phyloP scores from a whole-genome alignment of 2,797 vertebrate genomes.

The Pangasius krempfi region DNA sequence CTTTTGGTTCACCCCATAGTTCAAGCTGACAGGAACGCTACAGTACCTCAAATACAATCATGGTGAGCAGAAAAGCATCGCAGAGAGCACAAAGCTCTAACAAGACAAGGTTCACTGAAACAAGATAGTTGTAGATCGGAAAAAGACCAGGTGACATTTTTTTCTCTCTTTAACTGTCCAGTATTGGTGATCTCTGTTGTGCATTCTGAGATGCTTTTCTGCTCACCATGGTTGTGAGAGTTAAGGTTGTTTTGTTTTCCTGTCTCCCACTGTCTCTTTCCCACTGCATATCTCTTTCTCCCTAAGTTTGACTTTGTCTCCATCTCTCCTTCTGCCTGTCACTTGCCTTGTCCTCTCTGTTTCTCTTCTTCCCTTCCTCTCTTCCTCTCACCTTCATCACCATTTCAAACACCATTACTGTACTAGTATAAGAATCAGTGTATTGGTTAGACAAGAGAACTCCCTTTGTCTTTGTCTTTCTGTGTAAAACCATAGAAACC shows the following conservation, averaged over 20 bases:
- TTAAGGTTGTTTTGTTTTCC: background rate
- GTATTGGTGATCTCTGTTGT: no score
- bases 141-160: no score
- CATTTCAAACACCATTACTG: background rate
- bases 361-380: background rate
- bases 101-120: no score
- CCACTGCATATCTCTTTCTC: background rate
- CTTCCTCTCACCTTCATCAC: background rate
- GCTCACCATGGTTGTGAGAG: no score
- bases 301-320: background rate
- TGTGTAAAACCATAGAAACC: background rate
- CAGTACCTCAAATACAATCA: no score
- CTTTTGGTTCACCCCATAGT: no score
- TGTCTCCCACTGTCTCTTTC: background rate
- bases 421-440: background rate
- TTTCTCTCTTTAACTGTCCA: no score
- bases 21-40: no score
- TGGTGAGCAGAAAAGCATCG: no score
- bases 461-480: background rate
- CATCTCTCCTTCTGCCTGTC: background rate
- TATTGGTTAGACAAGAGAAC: background rate
- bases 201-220: no score
- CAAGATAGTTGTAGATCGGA: no score
- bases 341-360: background rate
- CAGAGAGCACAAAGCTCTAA: no score